Evolutionary conservation across 2,888 invertebrate genomes (phyloP), one percentile per base, ranked within the genome.

Genomic region (Apotomis capreana): DNA sequence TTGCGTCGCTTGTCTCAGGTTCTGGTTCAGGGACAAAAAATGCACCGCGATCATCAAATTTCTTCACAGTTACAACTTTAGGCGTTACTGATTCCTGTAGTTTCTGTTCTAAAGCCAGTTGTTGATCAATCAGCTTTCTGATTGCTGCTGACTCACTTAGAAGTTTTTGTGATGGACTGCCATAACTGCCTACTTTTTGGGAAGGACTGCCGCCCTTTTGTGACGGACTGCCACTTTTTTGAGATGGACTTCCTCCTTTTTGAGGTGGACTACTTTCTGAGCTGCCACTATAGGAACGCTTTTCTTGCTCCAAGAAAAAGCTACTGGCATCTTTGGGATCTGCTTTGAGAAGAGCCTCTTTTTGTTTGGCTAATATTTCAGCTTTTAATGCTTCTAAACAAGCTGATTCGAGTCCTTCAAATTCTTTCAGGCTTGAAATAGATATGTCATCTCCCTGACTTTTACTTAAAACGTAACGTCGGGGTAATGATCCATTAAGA

Each of bases 361-460:
- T 98, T 88, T 97, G 97, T 80, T 96, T 96, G 0, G 97, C 97
- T 74, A 96, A 95, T 60, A 96, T 94, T 91, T 98, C 98, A 67
- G 97, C 96, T 79, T 95, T 94, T 76, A 97, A 95, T 0, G 96
- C 97, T 85, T 97, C 97, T 60, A 96, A 94, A 80, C 98, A 97
- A 36, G 98, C 98, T 74, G 95, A 96, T 90, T 99, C 98, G 2
- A 98, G 88, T 0, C 97, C 97, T 92, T 99, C 98, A 86, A 98
- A 98, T 86, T 99, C 98, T 86, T 97, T 97, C 36, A 98, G 90
- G 57, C 98, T 98, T 6, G 96, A 97, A 44, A 97, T 90, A 3
- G 98, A 98, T 59, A 97, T 94, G 83, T 98, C 98, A 86, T 98
- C 98, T 0, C 96, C 96, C 86, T 96, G 96, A 81, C 95, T 96